A percentile compares a stretch with the other conserved stretches of the same genome.
Conservation (phyloP, 1,140 invertebrate genomes). For the Lepidostoma basale region DNA sequence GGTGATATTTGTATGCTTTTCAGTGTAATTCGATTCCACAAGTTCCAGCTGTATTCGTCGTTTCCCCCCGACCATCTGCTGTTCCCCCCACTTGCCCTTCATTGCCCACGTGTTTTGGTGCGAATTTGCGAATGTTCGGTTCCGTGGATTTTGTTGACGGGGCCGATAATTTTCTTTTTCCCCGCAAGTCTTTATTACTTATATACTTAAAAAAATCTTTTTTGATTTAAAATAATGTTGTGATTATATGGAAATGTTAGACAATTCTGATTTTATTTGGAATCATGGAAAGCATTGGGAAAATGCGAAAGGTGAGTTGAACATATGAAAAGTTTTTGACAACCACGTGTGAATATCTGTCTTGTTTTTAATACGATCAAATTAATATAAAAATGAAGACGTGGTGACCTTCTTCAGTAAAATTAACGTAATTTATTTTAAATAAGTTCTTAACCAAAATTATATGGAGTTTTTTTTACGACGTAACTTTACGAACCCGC, state of each 20-base stretch:
- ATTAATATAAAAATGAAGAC: background rate
- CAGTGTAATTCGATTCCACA: slow-evolving; percentile 10
- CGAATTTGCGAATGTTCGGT: background rate
- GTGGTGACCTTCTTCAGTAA: background rate
- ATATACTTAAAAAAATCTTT: too few species aligned
- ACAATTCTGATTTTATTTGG: too few species aligned
- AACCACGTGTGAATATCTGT: slow-evolving; percentile 9
- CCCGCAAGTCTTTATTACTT: too few species aligned
- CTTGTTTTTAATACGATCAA: slow-evolving; percentile 2
- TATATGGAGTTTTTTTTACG: background rate
- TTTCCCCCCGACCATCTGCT: background rate
- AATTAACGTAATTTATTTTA: background rate
- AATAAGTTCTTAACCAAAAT: background rate
- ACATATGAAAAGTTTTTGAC: slow-evolving; percentile 28
- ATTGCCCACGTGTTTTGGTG: slow-evolving; percentile 21
- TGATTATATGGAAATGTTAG: too few species aligned
- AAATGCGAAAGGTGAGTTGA: slow-evolving; percentile 11
- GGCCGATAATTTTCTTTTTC: too few species aligned
- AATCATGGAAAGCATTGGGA: slow-evolving; percentile 18
- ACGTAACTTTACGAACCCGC: background rate
- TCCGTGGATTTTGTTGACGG: too few species aligned
- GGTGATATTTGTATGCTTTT: background rate
- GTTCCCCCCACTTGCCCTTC: background rate
- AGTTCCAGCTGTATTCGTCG: background rate
- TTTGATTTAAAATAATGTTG: too few species aligned